Conservation (phyloP, 2,888 invertebrate species). For the Caenorhabditis becei region DNA sequence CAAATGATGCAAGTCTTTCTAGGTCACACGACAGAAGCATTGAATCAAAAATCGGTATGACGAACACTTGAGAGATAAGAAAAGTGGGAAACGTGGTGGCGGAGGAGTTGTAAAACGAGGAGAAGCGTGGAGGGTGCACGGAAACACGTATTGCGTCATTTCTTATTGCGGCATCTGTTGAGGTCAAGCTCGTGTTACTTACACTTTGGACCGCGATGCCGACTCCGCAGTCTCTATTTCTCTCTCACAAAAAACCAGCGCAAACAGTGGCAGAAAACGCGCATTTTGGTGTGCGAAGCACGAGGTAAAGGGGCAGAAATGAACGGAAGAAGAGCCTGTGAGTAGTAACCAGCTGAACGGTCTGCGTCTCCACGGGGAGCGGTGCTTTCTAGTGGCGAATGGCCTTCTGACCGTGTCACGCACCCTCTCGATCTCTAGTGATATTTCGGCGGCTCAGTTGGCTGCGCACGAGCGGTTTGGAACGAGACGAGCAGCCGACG, state of each 20-base stretch:
- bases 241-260: background rate
- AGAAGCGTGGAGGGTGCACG: constrained; percentile 9
- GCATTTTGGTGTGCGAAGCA: constrained; percentile 6
- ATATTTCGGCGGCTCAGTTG: constrained; percentile 11
- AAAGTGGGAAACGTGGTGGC: constrained; percentile 25
- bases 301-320: constrained; percentile 26
- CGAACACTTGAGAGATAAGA: constrained; percentile 45
- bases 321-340: constrained; percentile 33
- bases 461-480: constrained; percentile 20
- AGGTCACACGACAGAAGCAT: constrained; percentile 32
- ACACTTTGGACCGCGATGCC: constrained; percentile 21
- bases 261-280: constrained; percentile 3
- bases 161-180: constrained; percentile 33
- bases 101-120: constrained; percentile 1
- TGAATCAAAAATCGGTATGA: constrained; percentile 37
- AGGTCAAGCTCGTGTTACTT: constrained; percentile 59
- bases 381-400: constrained; percentile 31
- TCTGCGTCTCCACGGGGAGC: constrained; percentile 23
- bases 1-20: constrained; percentile 34
- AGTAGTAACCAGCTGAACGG: constrained; percentile 39
- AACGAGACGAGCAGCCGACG: constrained; percentile 21
- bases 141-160: constrained; percentile 44
- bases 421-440: constrained; percentile 8
- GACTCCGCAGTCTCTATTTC: too few relatives aligned
- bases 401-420: constrained; percentile 36